Evolutionary conservation across 2,113 vertebrate species (phyloP), one percentile per base, ranked within the genome.

Genomic region (Boleophthalmus pectinirostris): DNA sequence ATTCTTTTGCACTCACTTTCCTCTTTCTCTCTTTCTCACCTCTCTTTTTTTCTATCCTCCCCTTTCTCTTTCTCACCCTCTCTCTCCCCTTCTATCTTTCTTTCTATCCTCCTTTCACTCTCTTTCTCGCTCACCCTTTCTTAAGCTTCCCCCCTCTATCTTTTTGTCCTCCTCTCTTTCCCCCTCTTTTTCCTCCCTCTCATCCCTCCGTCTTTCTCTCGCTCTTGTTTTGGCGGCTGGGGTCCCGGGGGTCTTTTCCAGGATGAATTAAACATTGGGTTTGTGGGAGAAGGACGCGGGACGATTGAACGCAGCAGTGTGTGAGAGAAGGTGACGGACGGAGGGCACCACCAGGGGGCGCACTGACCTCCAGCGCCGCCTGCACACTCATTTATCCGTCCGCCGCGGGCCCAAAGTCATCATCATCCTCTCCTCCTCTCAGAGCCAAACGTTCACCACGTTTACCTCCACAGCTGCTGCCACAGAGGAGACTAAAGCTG

Each of bases 221-320:
- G 24, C 60, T 85, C 21, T 74, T 69, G 82, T 82, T 87, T 82
- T 87, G 88, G 86, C 89, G 89, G 69, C 77, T 81, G 73, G 79
- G 25, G 82, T 88, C 87, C 88, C 89, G 68, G 57, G 73, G 88
- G 84, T 15, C 29, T 63, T 68, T 72, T 72, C 72, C 46, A 45
- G 66, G 73, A 92, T 92, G 90, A 91, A 92, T 92, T 90, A 93
- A 93, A 93, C 92, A 93, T 93, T 83, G 83, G 77, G 29, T 5
- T 20, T 68, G 75, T 81, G 56, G 5, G 5, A 21, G 88, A 87
- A 90, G 84, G 86, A 85, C 85, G 84, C 75, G 53, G 85, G 87
- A 78, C 78, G 74, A 81, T 63, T 77, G 87, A 88, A 88, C 77
- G 86, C 80, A 68, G 71, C 84, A 84, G 14, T 74, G 66, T 77